A percentile compares a stretch with the other conserved stretches of the same genome.
Conservation (phyloP, 2,888 invertebrate species). For the Colletes collaris region DNA sequence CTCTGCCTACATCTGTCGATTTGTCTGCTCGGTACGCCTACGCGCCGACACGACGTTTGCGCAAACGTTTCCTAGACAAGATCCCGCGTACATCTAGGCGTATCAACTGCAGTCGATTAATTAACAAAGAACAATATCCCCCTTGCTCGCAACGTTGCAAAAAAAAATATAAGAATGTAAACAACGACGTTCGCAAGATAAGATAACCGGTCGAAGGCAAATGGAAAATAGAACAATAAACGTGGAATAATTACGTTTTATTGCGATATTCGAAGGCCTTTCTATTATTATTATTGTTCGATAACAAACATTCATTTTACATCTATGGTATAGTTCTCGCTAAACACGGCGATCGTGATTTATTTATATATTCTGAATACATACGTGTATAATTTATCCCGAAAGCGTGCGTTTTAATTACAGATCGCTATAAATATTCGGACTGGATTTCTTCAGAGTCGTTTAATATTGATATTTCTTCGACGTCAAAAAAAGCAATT, state of each 20-base stretch:
- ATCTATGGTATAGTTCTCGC: too few species aligned
- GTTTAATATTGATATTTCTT: too few species aligned
- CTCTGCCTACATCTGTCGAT: conserved; percentile 73
- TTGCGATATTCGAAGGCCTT: not conserved
- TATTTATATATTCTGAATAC: too few species aligned
- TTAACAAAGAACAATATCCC: conserved; percentile 20
- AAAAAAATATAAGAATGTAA: not conserved
- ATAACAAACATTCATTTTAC: too few species aligned
- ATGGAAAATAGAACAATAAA: too few species aligned
- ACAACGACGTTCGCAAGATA: not conserved
- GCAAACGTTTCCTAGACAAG: conserved; percentile 55
- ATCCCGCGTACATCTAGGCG: conserved; percentile 20
- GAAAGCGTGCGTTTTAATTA: too few species aligned
- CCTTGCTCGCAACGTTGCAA: not conserved
- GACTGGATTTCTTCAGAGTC: too few species aligned
- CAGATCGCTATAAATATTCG: too few species aligned
- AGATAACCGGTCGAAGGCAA: not conserved
- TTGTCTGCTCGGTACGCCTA: conserved; percentile 70
- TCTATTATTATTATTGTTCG: too few species aligned
- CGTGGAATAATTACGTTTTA: not conserved
- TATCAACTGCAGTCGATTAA: conserved; percentile 50
- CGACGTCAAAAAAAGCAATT: too few species aligned
- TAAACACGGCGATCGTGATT: too few species aligned
- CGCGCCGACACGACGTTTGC: conserved; percentile 63
- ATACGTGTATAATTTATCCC: too few species aligned